Base-by-base conservation (phyloP, 2,113 vertebrate genomes). In the Astatoreochromis straeleni region DNA sequence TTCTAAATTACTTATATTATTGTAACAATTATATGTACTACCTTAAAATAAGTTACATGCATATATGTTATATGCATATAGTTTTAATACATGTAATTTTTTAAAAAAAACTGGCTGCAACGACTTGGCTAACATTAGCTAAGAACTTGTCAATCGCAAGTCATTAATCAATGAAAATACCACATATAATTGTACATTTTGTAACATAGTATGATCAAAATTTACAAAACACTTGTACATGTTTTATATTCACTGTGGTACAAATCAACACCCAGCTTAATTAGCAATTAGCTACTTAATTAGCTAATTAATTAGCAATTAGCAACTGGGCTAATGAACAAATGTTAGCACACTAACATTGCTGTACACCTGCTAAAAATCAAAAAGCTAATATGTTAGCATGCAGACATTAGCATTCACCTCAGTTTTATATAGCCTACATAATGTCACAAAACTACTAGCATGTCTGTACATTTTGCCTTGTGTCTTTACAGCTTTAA, bases 391-490 rank as follows among this genome's bases (percentile, higher is more conserved):
- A 63, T 63, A 29, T 75, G 4, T 75, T 47, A 75, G 24, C 24
- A 31, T 19, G 9, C 16, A 75, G 6, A 75, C 40, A 78, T 31
- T 78, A 49, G 70, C 26, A 5, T 78, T 49, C 29, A 3, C 24
- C 16, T 78, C 7, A 78, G 26, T 17, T 19, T 78, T 31, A 19
- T 3, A 29, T 49, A 31, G 2, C 9, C 42, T 31, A 49, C 16
- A 13, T 75, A 11, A 47, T 29, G 24, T 31, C 26, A 78, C 42
- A n/a, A 75, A 78, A 31, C 42, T 49, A 49, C 70, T 29, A 49
- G 24, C 6, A 0, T 75, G 16, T 3, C 70, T 49, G 24, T 31
- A 49, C 14, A 78, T 19, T 0, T 78, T 78, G n/a, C 16, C 7
- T 31, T 78, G 4, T 78, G 14, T 24, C 38, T 45, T 26, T 45